phyloP scores from a whole-genome alignment of 2,888 invertebrate species.

The Epistrophella euchroma region DNA sequence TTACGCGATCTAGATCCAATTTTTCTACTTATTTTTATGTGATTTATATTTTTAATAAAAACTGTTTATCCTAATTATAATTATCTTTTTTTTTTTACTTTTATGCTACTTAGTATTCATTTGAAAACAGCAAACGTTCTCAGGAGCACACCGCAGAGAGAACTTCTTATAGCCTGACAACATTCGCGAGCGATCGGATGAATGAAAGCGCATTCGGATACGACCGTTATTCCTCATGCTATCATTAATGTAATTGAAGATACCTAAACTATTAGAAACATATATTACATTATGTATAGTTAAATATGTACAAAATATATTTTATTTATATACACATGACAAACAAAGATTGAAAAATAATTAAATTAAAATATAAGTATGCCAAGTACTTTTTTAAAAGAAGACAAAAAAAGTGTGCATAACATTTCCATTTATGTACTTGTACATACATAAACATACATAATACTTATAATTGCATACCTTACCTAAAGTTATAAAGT shows the following conservation, averaged over 20 bases:
- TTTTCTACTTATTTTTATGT: too few species aligned
- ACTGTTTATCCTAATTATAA: background rate
- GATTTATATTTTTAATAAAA: background rate
- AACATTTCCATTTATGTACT: background rate
- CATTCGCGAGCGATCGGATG: constrained; percentile 62
- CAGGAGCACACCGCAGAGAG: constrained; percentile 82
- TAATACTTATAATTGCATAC: background rate
- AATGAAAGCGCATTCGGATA: constrained; percentile 34
- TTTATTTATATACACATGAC: background rate
- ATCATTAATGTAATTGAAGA: constrained; percentile 51
- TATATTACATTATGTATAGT: background rate
- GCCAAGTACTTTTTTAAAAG: background rate
- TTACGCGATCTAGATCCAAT: too few species aligned
- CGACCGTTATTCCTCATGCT: constrained; percentile 46
- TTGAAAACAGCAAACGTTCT: constrained; percentile 82
- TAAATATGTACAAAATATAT: constrained; percentile 24
- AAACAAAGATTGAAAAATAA: background rate
- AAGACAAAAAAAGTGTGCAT: background rate
- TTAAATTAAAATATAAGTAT: background rate
- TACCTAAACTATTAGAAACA: constrained; percentile 37
- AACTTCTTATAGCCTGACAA: constrained; percentile 81
- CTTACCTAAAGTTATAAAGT: background rate
- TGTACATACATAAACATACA: background rate
- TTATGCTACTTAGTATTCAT: constrained; percentile 79
- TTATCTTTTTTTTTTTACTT: constrained; percentile 18